Base-by-base conservation (phyloP, 2,797 vertebrate species). In the Sebastes matsubarae region DNA sequence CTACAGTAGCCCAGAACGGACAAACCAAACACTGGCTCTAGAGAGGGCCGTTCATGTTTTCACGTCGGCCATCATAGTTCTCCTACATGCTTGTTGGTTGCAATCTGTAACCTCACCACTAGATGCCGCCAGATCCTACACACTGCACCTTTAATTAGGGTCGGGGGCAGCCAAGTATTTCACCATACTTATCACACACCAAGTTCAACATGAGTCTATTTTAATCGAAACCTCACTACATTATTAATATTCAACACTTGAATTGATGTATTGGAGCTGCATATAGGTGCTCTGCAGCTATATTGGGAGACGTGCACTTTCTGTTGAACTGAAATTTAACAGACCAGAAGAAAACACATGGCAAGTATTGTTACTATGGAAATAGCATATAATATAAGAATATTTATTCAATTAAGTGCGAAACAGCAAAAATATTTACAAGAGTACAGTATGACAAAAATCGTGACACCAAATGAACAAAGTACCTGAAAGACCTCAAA, bases 381-480 rank as follows among this genome's bases (percentile, higher is more conserved):
- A 92, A 92, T 95, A 92, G 73, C 82, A 92, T 96, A 95, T 95
- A 95, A 95, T 96, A 96, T 95, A 95, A 96, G 94, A 96, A 96
- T 96, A 96, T 96, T 96, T 96, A 95, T 96, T 96, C 94, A 94
- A 90, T 93, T 96, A 97, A 97, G 96, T 96, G 96, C 96, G 93
- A 95, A 95, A 96, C 91, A 93, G 88, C 79, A 87, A 95, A 54
- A 94, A 95, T 96, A 96, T 96, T 93, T 96, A 96, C 95, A 95
- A 91, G 83, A 87, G 80, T 89, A 90, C 82, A 90, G 86, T 84
- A 83, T 93, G 89, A 94, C 93, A 93, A 93, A 78, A 88, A 88
- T 30, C 64, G 83, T 88, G 77, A 93, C 84, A 91, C 81, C 79
- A 92, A 92, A 88, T 76, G 77, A 92, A 91, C 81, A 90, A 50